These are phyloP conservation scores for Typhlichthys eigenmanni DNA, from an alignment of 2,797 vertebrate genomes.

Conservation along the genomic window DNA sequence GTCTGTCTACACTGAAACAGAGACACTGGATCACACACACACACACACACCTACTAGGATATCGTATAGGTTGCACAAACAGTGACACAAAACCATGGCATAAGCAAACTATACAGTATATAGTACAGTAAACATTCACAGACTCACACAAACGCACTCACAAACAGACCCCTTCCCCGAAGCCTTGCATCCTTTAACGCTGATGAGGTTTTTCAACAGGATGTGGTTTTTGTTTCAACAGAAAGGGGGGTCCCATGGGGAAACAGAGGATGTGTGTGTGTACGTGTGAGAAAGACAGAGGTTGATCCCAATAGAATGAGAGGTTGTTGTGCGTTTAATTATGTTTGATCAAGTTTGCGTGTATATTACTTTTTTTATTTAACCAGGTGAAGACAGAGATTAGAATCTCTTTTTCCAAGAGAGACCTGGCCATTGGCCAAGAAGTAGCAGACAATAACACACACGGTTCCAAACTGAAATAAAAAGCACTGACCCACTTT, in stretches of 20 bases:
- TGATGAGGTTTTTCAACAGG: conserved; percentile 50
- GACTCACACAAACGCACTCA: background rate
- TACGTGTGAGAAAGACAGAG: conserved; percentile 2
- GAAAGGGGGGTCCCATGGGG: conserved; percentile 5
- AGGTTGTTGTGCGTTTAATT: background rate
- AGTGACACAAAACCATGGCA: background rate
- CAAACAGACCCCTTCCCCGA: conserved; percentile 21
- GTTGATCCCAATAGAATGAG: background rate
- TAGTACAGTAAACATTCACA: background rate
- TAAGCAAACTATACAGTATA: background rate
- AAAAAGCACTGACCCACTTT: no score
- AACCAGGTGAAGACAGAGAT: no score
- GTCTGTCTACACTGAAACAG: conserved; percentile 1
- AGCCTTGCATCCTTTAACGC: conserved; percentile 30
- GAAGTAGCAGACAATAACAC: no score
- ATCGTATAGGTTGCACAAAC: background rate
- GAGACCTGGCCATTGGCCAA: no score
- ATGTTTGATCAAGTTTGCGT: background rate
- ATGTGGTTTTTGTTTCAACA: conserved; percentile 54
- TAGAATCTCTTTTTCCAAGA: no score
- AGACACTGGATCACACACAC: background rate
- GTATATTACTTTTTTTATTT: no score
- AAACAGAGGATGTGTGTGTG: background rate
- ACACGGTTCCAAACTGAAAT: no score
- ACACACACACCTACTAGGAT: background rate